Evolutionary conservation across 2,888 invertebrate genomes (phyloP).

Genomic region (Mellilla xanthometata): DNA sequence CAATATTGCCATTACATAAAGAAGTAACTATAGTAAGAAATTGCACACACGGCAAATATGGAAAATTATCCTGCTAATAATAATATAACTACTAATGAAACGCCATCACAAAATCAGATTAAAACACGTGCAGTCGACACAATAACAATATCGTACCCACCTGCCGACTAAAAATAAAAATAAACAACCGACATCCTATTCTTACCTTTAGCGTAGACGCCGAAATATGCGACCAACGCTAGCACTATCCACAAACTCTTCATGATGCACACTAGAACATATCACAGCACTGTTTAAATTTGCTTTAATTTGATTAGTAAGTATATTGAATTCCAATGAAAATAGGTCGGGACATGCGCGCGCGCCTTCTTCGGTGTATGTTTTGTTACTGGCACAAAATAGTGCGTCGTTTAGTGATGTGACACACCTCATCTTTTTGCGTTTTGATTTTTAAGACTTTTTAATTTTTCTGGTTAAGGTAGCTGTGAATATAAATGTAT

Average conservation of each 20-base stretch:
- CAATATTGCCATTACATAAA: too few relatives aligned
- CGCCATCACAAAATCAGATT: too few relatives aligned
- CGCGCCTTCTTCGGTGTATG: constrained; percentile 7
- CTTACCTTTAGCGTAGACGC: constrained; percentile 15
- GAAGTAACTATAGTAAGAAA: too few relatives aligned
- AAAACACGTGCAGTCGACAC: not conserved
- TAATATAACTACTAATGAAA: too few relatives aligned
- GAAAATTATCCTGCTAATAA: too few relatives aligned
- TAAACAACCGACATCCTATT: not conserved
- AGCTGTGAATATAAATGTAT: too few relatives aligned
- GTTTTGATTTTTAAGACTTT: too few relatives aligned
- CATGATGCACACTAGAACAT: constrained; percentile 38
- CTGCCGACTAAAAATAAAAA: not conserved
- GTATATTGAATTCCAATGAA: not conserved
- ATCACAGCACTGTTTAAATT: constrained; percentile 20
- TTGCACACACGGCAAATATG: too few relatives aligned
- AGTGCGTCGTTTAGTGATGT: not conserved
- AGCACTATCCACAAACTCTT: constrained; percentile 30
- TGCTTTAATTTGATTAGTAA: not conserved
- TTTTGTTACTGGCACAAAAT: not conserved
- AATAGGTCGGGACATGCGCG: constrained; percentile 18
- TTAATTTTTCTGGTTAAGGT: too few relatives aligned
- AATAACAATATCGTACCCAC: not conserved
- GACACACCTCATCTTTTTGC: not conserved
- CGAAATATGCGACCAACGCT: constrained; percentile 15